A percentile compares a stretch with the other conserved stretches of the same genome.
Conservation (phyloP, 92 coral and sea anemone species). For the Palythoa grandiflora region DNA sequence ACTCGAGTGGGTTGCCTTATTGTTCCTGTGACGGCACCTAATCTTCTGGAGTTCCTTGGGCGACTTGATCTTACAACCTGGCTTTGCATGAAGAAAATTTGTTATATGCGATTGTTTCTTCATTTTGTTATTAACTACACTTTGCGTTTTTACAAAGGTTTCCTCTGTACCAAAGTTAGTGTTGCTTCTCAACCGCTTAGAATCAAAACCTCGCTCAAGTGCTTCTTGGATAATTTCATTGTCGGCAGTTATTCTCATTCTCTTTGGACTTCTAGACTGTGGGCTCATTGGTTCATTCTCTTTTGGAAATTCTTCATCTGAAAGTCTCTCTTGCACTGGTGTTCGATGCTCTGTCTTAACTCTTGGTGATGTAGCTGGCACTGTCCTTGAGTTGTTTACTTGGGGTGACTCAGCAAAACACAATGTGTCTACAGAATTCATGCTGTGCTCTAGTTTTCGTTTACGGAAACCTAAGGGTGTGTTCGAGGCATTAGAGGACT, state of each 20-base stretch:
- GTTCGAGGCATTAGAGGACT: background rate
- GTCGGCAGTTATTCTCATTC: constrained; percentile 44
- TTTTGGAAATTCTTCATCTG: constrained; percentile 46
- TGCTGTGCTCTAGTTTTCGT: constrained; percentile 17
- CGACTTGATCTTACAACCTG: constrained; percentile 25
- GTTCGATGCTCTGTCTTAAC: constrained; percentile 1
- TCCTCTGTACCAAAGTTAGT: constrained; percentile 9
- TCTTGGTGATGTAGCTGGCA: constrained; percentile 5
- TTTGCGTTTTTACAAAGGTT: constrained; percentile 30
- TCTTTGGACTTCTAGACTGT: constrained; percentile 34
- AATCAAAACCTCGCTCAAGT: constrained; percentile 43
- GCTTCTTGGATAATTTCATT: constrained; percentile 46
- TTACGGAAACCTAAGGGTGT: constrained; percentile 30
- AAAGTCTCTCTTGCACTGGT: constrained; percentile 3
- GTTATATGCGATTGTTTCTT: constrained; percentile 39
- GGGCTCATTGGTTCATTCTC: constrained; percentile 49
- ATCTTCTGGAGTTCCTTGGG: constrained; percentile 23
- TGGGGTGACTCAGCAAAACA: constrained; percentile 13
- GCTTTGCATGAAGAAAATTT: constrained; percentile 10
- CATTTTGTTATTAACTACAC: background rate
- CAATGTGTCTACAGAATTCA: background rate
- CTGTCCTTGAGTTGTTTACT: background rate
- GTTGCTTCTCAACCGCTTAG: constrained; percentile 33
- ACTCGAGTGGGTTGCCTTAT: constrained; percentile 11
- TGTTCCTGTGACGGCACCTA: constrained; percentile 13